Evolutionary conservation across 2,888 invertebrate genomes (phyloP).

Genomic region (Drosophila subsilvestris): DNA sequence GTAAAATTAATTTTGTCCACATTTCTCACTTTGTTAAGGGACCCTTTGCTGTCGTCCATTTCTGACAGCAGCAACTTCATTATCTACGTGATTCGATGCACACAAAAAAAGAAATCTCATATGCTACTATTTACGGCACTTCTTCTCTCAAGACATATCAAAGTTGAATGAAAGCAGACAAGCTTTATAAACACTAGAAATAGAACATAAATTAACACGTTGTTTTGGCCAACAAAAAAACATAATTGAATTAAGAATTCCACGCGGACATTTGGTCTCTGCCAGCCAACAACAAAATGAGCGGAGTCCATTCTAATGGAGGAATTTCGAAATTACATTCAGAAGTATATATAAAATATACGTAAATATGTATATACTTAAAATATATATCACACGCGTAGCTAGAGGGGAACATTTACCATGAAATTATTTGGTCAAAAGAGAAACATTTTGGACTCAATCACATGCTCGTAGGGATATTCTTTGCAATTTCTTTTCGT

Average conservation of each 20-base stretch:
- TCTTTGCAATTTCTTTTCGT: neutral
- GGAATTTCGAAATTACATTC: slow-evolving; percentile 48
- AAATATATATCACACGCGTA: neutral
- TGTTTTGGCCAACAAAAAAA: slow-evolving; percentile 26
- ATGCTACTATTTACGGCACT: slow-evolving; percentile 9
- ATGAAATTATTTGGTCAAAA: neutral
- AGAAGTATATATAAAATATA: slow-evolving; percentile 9
- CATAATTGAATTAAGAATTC: slow-evolving; percentile 22
- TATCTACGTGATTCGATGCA: slow-evolving; percentile 28
- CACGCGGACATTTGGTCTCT: neutral
- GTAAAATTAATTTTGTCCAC: slow-evolving; percentile 45
- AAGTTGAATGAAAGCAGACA: slow-evolving; percentile 3
- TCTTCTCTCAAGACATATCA: slow-evolving; percentile 13
- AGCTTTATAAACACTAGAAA: slow-evolving; percentile 3
- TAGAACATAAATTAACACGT: slow-evolving; percentile 37
- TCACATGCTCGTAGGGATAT: neutral
- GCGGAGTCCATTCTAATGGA: slow-evolving; percentile 18
- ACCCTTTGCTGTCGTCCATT: slow-evolving; percentile 10
- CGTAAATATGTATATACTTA: slow-evolving; percentile 5
- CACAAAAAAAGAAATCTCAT: neutral
- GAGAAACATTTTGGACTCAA: neutral
- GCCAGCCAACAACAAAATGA: neutral
- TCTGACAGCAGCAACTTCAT: slow-evolving; percentile 23
- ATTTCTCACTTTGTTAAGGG: slow-evolving; percentile 30
- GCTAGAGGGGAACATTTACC: neutral